Conservation (phyloP, 2,113 vertebrate species). For the Zapornia atra region DNA sequence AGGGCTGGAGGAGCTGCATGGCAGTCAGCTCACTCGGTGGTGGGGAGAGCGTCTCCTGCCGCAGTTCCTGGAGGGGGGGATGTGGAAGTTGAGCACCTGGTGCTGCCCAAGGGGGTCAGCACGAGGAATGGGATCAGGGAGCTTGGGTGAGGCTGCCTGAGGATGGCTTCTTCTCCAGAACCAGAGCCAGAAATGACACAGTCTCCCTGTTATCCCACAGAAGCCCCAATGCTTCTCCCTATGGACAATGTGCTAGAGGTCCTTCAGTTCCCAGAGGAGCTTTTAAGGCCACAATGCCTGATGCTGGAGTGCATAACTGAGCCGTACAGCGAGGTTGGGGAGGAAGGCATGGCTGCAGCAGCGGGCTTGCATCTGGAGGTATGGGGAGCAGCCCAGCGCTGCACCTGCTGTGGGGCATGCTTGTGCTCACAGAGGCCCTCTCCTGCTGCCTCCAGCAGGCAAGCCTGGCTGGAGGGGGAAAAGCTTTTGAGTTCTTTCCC, state of each 20-base stretch:
- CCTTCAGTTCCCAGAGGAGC: too few species aligned
- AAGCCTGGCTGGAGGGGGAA: background rate
- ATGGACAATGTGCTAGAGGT: too few species aligned
- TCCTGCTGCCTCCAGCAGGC: background rate
- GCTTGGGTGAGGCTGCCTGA: background rate
- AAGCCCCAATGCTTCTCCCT: too few species aligned
- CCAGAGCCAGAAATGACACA: background rate
- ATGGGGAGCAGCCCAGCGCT: background rate
- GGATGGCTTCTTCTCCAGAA: background rate
- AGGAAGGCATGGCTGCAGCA: background rate
- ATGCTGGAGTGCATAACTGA: background rate
- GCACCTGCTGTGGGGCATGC: too few species aligned
- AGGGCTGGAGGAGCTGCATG: background rate
- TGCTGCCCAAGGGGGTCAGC: accelerated
- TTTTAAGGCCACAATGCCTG: background rate
- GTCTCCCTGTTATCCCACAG: background rate
- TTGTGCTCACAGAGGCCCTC: background rate
- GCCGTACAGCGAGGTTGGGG: background rate
- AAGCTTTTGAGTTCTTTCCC: background rate
- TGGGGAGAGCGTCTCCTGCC: background rate
- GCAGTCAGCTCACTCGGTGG: background rate
- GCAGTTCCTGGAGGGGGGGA: background rate
- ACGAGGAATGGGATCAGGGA: background rate
- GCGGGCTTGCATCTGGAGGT: background rate
- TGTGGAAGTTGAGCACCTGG: accelerated